phyloP scores from a whole-genome alignment of 1,140 invertebrate species.

The Macrobrachium nipponense region DNA sequence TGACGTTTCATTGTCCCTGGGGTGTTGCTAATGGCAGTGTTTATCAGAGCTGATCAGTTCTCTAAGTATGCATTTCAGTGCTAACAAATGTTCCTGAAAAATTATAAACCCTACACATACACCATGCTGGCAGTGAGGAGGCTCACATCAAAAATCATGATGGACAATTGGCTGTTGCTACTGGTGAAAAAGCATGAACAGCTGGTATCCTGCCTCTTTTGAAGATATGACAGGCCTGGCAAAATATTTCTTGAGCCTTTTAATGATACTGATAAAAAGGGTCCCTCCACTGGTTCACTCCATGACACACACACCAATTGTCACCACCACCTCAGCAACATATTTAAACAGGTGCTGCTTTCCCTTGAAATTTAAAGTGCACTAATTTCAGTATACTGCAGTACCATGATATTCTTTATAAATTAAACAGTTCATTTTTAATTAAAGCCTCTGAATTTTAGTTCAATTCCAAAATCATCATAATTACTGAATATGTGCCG shows the following conservation, averaged over 20 bases:
- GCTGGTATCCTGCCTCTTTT: constrained; percentile 17
- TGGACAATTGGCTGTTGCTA: constrained; percentile 21
- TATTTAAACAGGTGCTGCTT: constrained; percentile 12
- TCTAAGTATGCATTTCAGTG: constrained; percentile 37
- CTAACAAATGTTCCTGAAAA: constrained; percentile 36
- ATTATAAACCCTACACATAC: constrained; percentile 48
- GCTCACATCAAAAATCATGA: constrained; percentile 34
- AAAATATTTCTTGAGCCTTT: constrained; percentile 37
- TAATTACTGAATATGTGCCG: constrained; percentile 51
- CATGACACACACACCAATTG: constrained; percentile 31
- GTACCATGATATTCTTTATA: background rate
- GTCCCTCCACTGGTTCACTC: constrained; percentile 31
- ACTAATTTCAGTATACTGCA: background rate
- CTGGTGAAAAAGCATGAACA: constrained; percentile 16
- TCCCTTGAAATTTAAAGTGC: background rate
- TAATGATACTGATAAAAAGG: constrained; percentile 19
- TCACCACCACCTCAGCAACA: constrained; percentile 49
- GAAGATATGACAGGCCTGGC: constrained; percentile 20
- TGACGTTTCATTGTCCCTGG: constrained; percentile 56
- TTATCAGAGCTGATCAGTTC: constrained; percentile 47
- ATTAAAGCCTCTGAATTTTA: background rate
- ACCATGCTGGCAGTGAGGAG: constrained; percentile 57
- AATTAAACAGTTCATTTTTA: too few species aligned
- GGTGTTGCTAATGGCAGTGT: constrained; percentile 59
- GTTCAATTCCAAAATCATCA: constrained; percentile 2